Conservation (phyloP, 2,888 invertebrate genomes). For the Epistrophe eligans region DNA sequence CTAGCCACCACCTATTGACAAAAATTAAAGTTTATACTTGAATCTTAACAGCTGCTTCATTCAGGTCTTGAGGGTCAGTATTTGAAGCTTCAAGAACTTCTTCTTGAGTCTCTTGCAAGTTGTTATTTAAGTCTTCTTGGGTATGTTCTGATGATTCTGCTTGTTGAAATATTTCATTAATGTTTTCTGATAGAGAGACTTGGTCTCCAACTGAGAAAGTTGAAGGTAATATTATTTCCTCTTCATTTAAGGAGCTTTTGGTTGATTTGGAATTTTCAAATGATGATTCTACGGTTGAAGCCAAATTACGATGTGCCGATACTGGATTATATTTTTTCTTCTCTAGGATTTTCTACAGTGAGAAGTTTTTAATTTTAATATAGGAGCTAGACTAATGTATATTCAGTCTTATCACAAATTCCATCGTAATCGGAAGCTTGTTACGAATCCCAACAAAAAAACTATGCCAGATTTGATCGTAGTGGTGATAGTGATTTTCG, state of each 20-base stretch:
- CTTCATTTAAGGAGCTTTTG: neutral
- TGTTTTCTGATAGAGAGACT: neutral
- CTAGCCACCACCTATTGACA: neutral
- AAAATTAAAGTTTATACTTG: conserved; percentile 39
- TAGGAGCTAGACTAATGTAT: too few relatives aligned
- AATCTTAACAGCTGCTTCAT: conserved; percentile 54
- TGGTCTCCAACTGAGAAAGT: too few relatives aligned
- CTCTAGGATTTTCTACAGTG: neutral
- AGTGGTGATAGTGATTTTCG: too few relatives aligned
- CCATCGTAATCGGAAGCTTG: too few relatives aligned
- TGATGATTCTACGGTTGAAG: neutral
- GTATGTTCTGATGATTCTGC: neutral
- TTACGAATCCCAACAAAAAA: too few relatives aligned
- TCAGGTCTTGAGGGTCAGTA: conserved; percentile 5
- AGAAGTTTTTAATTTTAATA: too few relatives aligned
- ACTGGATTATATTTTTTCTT: neutral
- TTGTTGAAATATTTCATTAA: neutral
- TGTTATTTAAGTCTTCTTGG: neutral
- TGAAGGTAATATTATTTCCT: neutral
- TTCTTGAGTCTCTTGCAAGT: neutral
- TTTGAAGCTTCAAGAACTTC: neutral
- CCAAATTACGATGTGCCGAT: neutral
- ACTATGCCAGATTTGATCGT: too few relatives aligned
- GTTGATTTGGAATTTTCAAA: neutral
- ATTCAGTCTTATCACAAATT: too few relatives aligned